phyloP scores from a whole-genome alignment of 2,888 invertebrate genomes.

The Drosophila recens region DNA sequence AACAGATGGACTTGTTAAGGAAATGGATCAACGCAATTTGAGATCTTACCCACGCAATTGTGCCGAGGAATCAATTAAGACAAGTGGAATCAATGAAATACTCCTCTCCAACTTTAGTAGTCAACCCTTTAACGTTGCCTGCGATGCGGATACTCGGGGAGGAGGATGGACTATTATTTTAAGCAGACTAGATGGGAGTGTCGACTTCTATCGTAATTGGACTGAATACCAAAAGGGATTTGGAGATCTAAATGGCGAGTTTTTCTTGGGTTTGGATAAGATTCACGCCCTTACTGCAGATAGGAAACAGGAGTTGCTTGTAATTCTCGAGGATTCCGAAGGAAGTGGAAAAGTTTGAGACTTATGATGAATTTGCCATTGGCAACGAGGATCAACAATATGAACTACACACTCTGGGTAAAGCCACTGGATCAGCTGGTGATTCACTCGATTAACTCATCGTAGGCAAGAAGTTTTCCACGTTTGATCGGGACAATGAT shows the following conservation, averaged over 20 bases:
- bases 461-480: not conserved
- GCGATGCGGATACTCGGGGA: not conserved
- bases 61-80: no score
- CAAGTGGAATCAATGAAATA: no score
- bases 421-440: not conserved
- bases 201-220: not conserved
- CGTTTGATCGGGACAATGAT: not conserved
- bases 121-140: not conserved
- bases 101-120: not conserved
- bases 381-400: not conserved
- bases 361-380: not conserved
- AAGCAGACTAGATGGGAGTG: not conserved
- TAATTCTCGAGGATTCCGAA: not conserved
- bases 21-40: no score
- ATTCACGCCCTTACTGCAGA: not conserved
- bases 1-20: no score
- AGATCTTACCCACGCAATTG: no score
- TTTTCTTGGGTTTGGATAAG: not conserved
- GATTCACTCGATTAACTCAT: not conserved
- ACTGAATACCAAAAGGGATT: not conserved
- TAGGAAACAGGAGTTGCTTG: not conserved
- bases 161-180: not conserved
- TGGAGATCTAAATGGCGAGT: not conserved
- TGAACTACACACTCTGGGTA: not conserved
- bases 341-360: not conserved